phyloP scores from a whole-genome alignment of 2,113 vertebrate species.

The Melanerpes aurifrons region DNA sequence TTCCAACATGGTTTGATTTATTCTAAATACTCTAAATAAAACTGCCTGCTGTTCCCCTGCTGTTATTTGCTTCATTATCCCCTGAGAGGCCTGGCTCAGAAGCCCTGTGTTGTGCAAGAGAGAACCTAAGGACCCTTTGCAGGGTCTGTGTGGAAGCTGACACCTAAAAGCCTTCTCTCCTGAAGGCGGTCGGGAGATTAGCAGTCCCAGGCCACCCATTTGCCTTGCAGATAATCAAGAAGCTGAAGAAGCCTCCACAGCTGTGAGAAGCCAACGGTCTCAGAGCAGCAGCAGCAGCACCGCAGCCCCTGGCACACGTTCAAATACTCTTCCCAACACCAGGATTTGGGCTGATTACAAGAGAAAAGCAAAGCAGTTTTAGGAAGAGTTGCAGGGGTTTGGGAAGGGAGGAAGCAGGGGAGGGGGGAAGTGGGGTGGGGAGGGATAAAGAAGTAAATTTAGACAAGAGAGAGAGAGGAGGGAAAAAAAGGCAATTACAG shows the following conservation, averaged over 20 bases:
- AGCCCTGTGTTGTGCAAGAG: constrained; percentile 34
- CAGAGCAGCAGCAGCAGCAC: background rate
- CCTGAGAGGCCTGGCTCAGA: background rate
- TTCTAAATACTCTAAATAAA: background rate
- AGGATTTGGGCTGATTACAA: constrained; percentile 62
- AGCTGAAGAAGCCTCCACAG: constrained; percentile 1
- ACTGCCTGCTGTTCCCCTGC: background rate
- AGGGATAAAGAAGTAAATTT: constrained; percentile 44
- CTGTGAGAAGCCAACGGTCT: background rate
- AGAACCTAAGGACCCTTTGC: constrained; percentile 24
- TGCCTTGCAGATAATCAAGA: constrained; percentile 23
- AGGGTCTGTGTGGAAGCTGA: constrained; percentile 18
- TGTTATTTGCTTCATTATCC: constrained; percentile 19
- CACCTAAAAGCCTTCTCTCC: constrained; percentile 38
- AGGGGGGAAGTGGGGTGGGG: too few species aligned
- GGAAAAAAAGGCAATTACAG: constrained; percentile 67
- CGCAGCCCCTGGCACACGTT: constrained; percentile 4
- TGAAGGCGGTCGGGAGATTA: constrained; percentile 39
- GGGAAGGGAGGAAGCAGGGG: too few species aligned
- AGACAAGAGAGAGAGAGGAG: constrained; percentile 17
- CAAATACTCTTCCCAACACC: constrained; percentile 20
- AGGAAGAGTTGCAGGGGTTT: background rate
- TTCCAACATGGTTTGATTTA: too few species aligned
- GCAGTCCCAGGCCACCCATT: background rate
- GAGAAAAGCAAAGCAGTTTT: constrained; percentile 56